Conservation (phyloP, 2,113 vertebrate genomes). For the Lycaon pictus region DNA sequence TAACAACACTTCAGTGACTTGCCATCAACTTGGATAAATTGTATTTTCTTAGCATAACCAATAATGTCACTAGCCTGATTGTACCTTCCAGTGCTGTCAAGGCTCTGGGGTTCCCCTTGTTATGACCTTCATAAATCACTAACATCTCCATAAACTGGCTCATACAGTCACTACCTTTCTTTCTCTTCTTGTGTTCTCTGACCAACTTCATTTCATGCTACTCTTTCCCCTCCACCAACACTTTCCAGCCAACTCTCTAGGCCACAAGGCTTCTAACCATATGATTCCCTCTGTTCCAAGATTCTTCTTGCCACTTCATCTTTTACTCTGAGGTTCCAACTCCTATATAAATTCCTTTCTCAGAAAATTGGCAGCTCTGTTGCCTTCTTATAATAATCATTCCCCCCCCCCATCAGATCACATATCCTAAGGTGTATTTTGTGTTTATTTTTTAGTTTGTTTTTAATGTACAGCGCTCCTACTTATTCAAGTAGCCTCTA, state of each 20-base stretch:
- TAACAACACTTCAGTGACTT: background rate
- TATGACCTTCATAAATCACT: background rate
- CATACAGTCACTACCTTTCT: background rate
- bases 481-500: background rate
- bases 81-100: background rate
- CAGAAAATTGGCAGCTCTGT: background rate
- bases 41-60: background rate
- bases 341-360: background rate
- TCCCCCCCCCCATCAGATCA: background rate
- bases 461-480: background rate
- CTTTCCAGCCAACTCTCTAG: background rate
- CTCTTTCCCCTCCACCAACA: background rate
- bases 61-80: background rate
- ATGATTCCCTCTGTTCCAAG: background rate
- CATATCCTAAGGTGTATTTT: background rate
- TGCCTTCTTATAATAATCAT: background rate
- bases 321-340: background rate
- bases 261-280: background rate
- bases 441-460: background rate
- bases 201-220: background rate
- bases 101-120: background rate
- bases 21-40: background rate
- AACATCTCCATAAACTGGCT: background rate
- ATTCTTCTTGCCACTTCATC: background rate
- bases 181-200: background rate